phyloP scores from a whole-genome alignment of 1,140 invertebrate genomes.

The Lysiphlebus fabarum region DNA sequence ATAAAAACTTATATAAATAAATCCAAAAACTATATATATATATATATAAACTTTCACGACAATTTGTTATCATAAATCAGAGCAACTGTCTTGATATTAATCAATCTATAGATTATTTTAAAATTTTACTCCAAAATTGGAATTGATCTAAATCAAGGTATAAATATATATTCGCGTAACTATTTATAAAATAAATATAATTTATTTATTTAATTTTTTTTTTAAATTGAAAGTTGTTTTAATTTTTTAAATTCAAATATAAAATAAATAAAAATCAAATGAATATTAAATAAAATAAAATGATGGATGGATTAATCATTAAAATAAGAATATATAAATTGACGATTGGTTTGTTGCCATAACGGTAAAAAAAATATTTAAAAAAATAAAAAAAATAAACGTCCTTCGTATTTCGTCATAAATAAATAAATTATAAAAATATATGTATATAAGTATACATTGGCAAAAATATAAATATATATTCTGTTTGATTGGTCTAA shows the following conservation, averaged over 20 bases:
- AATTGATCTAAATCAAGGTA: too few species aligned
- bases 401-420: conserved; percentile 14
- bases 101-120: background rate
- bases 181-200: too few species aligned
- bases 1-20: too few species aligned
- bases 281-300: background rate
- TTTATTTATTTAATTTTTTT: background rate
- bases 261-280: conserved; percentile 3
- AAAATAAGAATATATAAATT: conserved; percentile 12
- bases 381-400: background rate
- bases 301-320: conserved; percentile 14
- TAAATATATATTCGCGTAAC: too few species aligned
- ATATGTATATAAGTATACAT: too few species aligned
- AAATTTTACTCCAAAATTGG: background rate
- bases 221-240: background rate
- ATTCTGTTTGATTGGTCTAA: conserved; percentile 5
- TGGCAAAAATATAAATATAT: background rate
- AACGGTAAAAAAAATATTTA: conserved; percentile 11
- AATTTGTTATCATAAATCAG: conserved; percentile 26
- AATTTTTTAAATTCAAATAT: background rate
- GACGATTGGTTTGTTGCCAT: conserved; percentile 11
- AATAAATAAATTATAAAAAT: too few species aligned
- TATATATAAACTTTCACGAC: conserved; percentile 24
- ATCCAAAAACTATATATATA: too few species aligned
- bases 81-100: background rate